phyloP scores from a whole-genome alignment of 2,797 vertebrate genomes.

The Typhlichthys subterraneus region DNA sequence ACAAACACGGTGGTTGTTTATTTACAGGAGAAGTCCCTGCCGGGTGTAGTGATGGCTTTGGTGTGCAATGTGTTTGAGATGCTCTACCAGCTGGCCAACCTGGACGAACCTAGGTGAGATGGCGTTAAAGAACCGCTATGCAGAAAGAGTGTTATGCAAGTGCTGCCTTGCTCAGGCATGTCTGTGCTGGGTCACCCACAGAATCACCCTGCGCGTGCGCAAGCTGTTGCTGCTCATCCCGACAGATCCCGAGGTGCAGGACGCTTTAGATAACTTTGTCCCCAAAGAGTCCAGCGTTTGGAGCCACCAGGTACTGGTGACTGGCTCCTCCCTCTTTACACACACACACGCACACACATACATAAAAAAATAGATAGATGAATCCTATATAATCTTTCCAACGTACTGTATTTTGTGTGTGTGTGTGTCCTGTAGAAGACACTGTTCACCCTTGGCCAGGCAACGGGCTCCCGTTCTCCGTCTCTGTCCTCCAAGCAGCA shows the following conservation, averaged over 20 bases:
- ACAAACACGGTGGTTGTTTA: conserved; percentile 10
- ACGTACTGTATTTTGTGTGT: conserved; percentile 7
- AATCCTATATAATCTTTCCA: not conserved
- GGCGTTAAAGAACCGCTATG: no score
- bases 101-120: conserved; percentile 90
- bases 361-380: no score
- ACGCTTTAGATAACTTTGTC: conserved; percentile 92
- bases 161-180: not conserved
- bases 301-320: conserved; percentile 79
- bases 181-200: conserved; percentile 45
- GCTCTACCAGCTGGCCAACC: conserved; percentile 97
- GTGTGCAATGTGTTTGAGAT: conserved; percentile 99
- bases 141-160: not conserved
- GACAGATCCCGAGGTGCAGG: conserved; percentile 97
- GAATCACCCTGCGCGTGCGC: conserved; percentile 95
- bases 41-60: conserved; percentile 97
- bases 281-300: conserved; percentile 85
- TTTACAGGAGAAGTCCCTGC: conserved; percentile 93
- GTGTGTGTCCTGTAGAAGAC: conserved; percentile 84
- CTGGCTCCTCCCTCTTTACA: not conserved
- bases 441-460: conserved; percentile 86
- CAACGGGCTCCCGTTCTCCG: conserved; percentile 91
- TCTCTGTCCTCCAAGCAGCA: conserved; percentile 94
- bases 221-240: conserved; percentile 95
- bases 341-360: no score